These are phyloP conservation scores for Thecocarcelia acutangulata DNA, from an alignment of 2,888 invertebrate genomes.

Conservation along the genomic window DNA sequence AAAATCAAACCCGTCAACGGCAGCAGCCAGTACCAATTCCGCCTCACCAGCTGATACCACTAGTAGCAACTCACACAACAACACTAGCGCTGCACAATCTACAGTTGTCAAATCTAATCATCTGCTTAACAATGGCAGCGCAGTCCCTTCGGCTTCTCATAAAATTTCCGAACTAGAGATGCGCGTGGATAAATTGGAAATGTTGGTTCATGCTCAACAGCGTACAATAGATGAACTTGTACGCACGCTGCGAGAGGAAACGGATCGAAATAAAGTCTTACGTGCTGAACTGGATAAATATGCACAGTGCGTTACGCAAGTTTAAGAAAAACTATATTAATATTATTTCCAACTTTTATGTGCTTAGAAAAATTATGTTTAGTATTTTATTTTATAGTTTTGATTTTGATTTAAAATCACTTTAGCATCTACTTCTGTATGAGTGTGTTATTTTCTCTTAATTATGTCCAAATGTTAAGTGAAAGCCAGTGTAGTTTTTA, in stretches of 20 bases:
- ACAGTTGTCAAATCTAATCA: conserved; percentile 62
- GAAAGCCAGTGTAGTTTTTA: conserved; percentile 55
- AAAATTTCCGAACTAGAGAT: conserved; percentile 77
- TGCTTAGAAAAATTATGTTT: conserved; percentile 65
- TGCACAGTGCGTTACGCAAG: conserved; percentile 87
- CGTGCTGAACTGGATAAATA: conserved; percentile 87
- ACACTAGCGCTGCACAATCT: conserved; percentile 34
- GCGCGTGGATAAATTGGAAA: conserved; percentile 79
- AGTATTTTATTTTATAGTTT: conserved; percentile 44
- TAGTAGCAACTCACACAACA: conserved; percentile 44
- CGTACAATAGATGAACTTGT: conserved; percentile 86
- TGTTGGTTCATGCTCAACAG: conserved; percentile 80
- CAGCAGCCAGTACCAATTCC: conserved; percentile 68
- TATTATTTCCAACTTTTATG: conserved; percentile 43
- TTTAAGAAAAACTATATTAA: conserved; percentile 81
- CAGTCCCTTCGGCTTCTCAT: conserved; percentile 63
- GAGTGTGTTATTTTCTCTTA: conserved; percentile 30
- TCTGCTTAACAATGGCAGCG: conserved; percentile 48
- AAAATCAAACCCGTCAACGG: conserved; percentile 46
- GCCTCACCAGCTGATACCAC: conserved; percentile 69
- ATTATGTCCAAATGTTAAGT: conserved; percentile 27
- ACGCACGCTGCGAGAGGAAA: conserved; percentile 84
- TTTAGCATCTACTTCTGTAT: conserved; percentile 11
- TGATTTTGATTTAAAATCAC: conserved; percentile 38
- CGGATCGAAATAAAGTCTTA: conserved; percentile 85